Evolutionary conservation across 2,113 vertebrate genomes (phyloP), one percentile per base, ranked within the genome.

Genomic region (Athene noctua): DNA sequence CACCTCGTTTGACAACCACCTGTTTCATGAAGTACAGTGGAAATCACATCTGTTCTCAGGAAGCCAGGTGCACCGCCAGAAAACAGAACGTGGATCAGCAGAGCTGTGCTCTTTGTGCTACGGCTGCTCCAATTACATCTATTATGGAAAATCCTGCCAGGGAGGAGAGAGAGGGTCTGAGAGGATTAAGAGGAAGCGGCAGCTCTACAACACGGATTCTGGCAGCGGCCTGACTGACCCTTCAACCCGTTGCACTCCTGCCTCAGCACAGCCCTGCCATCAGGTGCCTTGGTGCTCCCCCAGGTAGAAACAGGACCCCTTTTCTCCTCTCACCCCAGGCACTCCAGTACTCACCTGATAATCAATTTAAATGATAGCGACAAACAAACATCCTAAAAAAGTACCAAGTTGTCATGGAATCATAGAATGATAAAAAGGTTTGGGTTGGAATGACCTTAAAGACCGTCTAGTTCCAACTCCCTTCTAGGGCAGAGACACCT

Each of bases 21-120:
- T 95, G 86, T 94, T 90, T 79, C 36, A 27, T 5, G 4, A 23
- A 70, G 58, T 11, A 2, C 18, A 40, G 7, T 5, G 80, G 91
- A 78, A 95, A 83, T 79, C 57, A 58, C 65, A 80, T 77, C 68
- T 80, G 11, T 44, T 86, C 80, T 67, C 66, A 49, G 89, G 79
- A 85, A 86, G 94, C 36, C 94, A 94, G 92, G 70, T 91, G 90
- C 75, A 1, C 62, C 49, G 88, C 46, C 88, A 79, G 90, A 17
- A 7, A 14, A 5, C 40, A 46, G 75, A 19, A 18, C 46, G 9
- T 2, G 42, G 79, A 83, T 77, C 92, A 97, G 91, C 91, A 88
- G 80, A 88, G 79, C 88, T 21, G 74, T 52, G 13, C 68, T 89
- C 62, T 42, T 40, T 20, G 89, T 82, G 94, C 80, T 72, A 14